Conservation (phyloP, 2,797 vertebrate species). For the Gymnothorax javanicus region DNA sequence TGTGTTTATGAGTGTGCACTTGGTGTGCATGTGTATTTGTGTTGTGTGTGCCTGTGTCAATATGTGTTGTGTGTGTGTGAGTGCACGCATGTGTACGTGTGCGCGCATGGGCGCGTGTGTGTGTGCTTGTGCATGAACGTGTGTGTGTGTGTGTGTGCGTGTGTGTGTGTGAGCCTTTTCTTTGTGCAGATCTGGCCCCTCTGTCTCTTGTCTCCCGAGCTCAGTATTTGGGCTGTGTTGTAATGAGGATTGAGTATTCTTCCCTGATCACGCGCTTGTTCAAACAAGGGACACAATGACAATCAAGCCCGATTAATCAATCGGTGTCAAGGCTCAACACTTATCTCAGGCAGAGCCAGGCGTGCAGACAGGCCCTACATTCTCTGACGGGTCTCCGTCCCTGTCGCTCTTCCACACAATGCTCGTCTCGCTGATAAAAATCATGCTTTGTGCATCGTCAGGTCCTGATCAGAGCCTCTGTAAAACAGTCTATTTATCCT, state of each 20-base stretch:
- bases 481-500: constrained; percentile 18
- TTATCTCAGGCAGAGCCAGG: constrained; percentile 23
- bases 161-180: background rate
- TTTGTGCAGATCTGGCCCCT: constrained; percentile 1
- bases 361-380: constrained; percentile 22
- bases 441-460: constrained; percentile 3
- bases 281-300: constrained; percentile 32
- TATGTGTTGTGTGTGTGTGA: background rate
- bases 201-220: background rate
- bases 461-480: background rate
- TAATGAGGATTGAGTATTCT: constrained; percentile 33
- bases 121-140: background rate
- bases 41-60: background rate
- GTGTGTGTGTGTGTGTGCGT: background rate
- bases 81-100: background rate
- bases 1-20: background rate
- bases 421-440: background rate
- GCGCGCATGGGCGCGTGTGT: background rate
- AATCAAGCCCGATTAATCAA: constrained; percentile 36
- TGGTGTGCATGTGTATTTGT: background rate
- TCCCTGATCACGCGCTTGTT: constrained; percentile 23
- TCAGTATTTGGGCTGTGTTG: constrained; percentile 13
- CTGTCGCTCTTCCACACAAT: background rate
- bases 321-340: constrained; percentile 23
- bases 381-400: constrained; percentile 4